Evolutionary conservation across 2,888 invertebrate genomes (phyloP), one percentile per base, ranked within the genome.

Genomic region (Linyphia triangularis): DNA sequence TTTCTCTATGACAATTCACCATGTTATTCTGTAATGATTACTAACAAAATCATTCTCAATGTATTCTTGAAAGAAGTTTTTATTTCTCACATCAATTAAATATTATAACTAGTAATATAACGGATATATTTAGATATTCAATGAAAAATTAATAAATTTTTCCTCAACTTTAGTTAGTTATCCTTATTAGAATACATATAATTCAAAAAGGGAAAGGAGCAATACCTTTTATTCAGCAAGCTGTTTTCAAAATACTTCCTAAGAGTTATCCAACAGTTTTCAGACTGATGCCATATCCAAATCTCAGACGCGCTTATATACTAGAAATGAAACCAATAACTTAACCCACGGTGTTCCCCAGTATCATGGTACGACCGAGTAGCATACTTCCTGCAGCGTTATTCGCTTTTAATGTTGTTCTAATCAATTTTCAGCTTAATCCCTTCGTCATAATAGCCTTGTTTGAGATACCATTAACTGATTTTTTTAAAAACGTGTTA

Each of bases 401-500:
- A 40, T 26, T 37, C 16, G 13, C 16, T 40, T 22, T 43, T 37
- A 24, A 57, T 67, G 65, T 22, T 51, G 30, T 77, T 77, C 26
- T 77, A 77, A 67, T 77, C 67, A 67, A 59, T 85, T 85, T 85
- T 61, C 57, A 4, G 5, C 70, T 24, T 85, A 85, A 85, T 85
- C 85, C 78, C 1, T 5, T 16, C 73, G 67, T 59, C 69, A 43
- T 78, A 70, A 59, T 85, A 78, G 70, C 85, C 85, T 78, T 78
- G 43, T 85, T 85, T 65, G 67, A 22, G 77, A 70, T 24, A 43
- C 13, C 24, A 19, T 16, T 28, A 19, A 43, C 43, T 70, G 26
- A 24, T 43, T 43, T 22, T 43, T 70, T 26, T 7, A 43, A 40
- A 67, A 67, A 70, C 40, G 43, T 43, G 24, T 10, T 10, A 40